These are phyloP conservation scores for Caenorhabditis doughertyi DNA, from an alignment of 2,888 invertebrate species.

Conservation along the genomic window DNA sequence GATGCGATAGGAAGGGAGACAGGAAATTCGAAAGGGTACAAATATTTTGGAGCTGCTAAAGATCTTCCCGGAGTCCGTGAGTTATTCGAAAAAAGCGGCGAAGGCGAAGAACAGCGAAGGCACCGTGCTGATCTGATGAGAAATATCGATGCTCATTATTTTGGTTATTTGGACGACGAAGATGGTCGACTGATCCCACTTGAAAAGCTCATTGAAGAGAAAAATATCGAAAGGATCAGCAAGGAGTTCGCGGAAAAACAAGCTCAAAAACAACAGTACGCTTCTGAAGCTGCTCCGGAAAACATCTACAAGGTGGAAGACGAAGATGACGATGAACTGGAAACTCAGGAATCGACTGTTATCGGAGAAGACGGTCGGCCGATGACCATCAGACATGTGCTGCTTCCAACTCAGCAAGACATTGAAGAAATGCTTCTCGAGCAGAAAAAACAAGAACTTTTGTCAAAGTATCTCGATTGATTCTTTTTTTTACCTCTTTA, in stretches of 20 bases:
- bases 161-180: conserved; percentile 95
- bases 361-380: conserved; percentile 80
- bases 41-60: conserved; percentile 86
- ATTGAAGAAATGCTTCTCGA: conserved; percentile 92
- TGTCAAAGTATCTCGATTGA: conserved; percentile 87
- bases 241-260: conserved; percentile 63
- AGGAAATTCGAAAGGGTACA: conserved; percentile 97
- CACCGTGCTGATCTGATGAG: conserved; percentile 97
- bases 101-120: conserved; percentile 87
- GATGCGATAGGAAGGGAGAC: conserved; percentile 96
- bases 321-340: conserved; percentile 80
- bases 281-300: conserved; percentile 68
- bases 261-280: conserved; percentile 67
- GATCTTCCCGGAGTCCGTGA: conserved; percentile 98
- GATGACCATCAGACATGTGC: conserved; percentile 81
- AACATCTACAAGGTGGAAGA: conserved; percentile 79
- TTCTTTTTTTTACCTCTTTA: conserved; percentile 2
- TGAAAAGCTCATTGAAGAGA: conserved; percentile 86
- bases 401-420: conserved; percentile 79
- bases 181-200: conserved; percentile 94
- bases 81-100: conserved; percentile 90
- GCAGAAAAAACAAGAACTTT: conserved; percentile 93
- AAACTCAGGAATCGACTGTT: conserved; percentile 79
- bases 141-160: conserved; percentile 98
- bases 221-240: conserved; percentile 76